Conservation (phyloP, 2,113 vertebrate genomes). For the Fulmarus glacialis region DNA sequence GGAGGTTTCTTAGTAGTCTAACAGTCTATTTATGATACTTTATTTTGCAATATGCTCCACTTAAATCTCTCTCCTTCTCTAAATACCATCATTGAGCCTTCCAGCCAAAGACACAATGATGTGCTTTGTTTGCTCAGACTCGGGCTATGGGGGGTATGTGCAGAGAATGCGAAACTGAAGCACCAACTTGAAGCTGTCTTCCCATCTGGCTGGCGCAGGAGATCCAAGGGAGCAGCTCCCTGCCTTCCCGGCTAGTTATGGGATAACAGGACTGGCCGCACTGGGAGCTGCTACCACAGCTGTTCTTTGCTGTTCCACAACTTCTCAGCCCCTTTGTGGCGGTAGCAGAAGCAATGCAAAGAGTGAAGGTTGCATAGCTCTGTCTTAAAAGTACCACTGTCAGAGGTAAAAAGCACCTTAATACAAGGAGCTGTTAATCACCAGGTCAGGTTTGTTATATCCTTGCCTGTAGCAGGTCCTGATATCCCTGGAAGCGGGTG, state of each 20-base stretch:
- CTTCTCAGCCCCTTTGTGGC: background rate
- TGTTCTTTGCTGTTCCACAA: background rate
- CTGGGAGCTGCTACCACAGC: background rate
- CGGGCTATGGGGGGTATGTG: background rate
- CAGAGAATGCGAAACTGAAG: background rate
- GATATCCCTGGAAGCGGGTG: background rate
- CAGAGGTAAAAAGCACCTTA: background rate
- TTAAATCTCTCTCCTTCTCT: background rate
- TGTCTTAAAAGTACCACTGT: background rate
- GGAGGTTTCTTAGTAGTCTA: background rate
- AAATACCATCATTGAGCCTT: background rate
- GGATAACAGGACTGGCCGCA: fast-evolving
- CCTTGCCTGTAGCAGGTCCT: fast-evolving
- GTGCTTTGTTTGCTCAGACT: background rate
- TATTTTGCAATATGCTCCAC: background rate
- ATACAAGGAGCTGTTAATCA: background rate
- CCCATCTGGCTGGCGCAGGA: background rate
- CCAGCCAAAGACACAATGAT: background rate
- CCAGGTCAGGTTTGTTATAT: background rate
- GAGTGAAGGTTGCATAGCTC: background rate
- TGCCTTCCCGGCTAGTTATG: background rate
- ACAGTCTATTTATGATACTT: background rate
- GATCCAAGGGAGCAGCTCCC: background rate
- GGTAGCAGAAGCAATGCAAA: background rate
- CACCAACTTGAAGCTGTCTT: background rate